Conservation (phyloP, 2,113 vertebrate species). For the Rhabdornis inornatus region DNA sequence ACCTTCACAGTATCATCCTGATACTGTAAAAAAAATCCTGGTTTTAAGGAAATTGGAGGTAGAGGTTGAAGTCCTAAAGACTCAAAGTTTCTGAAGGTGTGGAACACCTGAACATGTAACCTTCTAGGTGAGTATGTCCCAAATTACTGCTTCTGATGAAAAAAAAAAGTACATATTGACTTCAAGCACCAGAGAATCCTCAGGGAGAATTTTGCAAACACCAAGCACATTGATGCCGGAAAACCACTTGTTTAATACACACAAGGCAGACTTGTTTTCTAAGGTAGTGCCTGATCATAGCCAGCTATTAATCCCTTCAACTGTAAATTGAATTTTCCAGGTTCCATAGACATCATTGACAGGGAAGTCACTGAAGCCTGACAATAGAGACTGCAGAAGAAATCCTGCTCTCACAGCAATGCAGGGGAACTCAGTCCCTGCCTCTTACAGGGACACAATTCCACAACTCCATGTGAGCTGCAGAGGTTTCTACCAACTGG, state of each 20-base stretch:
- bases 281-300: not conserved
- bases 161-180: not conserved
- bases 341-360: not conserved
- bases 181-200: not conserved
- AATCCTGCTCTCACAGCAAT: not conserved
- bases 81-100: not conserved
- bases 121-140: not conserved
- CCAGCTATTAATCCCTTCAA: constrained; percentile 20
- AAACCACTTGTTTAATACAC: not conserved
- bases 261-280: not conserved
- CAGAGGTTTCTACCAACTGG: not conserved
- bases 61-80: not conserved
- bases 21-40: not conserved
- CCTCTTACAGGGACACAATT: not conserved
- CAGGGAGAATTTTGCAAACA: not conserved
- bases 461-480: not conserved
- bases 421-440: not conserved
- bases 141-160: not conserved
- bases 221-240: not conserved
- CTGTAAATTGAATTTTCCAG: constrained; percentile 1
- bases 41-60: not conserved
- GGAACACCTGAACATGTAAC: not conserved
- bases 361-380: not conserved
- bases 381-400: not conserved
- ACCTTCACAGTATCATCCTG: not conserved